Evolutionary conservation across 2,888 invertebrate species (phyloP), one percentile per base, ranked within the genome.

Genomic region (Hesperia comma): DNA sequence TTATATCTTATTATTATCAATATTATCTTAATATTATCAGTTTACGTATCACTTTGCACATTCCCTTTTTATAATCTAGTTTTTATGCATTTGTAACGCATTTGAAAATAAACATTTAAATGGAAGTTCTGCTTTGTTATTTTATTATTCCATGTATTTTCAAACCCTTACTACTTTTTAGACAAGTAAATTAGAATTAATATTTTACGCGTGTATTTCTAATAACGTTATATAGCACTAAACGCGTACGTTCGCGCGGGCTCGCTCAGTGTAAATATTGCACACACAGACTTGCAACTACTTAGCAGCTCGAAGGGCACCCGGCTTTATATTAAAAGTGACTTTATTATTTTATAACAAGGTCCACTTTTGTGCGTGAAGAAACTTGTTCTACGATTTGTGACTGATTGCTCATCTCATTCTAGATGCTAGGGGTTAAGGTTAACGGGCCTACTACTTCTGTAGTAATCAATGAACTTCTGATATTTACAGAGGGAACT

Each of bases 221-320:
- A 17, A 37, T 46, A 8, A 7, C 4, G 2, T 46, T 3, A 7
- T 21, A 40, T 49, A 57, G n/a, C 21, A 40, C 63, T 26, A 51
- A 17, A 58, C 57, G 63, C 63, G 63, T 64, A 64, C 49, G 49
- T 57, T 64, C 57, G 15, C 57, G 51, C 17, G 40, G 63, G 51
- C 63, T 40, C 21, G 37, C 57, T 37, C 21, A 63, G 43, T 51
- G 51, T 63, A 63, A 63, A 63, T 63, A 63, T 64, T 64, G 53
- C 58, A 53, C 49, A 57, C 49, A 3, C 37, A 8, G 37, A 37
- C 10, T 19, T 51, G 63, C n/a, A 53, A 43, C 57, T 51, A 17
- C 63, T n/a, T 57, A 51, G 56, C 17, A 57, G 49, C 46, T 37
- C 12, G 63, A 63, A 63, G 63, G 63, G 49, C 51, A 41, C 26